Base-by-base conservation (phyloP, 1,140 invertebrate genomes). In the Lordiphosa mommai region DNA sequence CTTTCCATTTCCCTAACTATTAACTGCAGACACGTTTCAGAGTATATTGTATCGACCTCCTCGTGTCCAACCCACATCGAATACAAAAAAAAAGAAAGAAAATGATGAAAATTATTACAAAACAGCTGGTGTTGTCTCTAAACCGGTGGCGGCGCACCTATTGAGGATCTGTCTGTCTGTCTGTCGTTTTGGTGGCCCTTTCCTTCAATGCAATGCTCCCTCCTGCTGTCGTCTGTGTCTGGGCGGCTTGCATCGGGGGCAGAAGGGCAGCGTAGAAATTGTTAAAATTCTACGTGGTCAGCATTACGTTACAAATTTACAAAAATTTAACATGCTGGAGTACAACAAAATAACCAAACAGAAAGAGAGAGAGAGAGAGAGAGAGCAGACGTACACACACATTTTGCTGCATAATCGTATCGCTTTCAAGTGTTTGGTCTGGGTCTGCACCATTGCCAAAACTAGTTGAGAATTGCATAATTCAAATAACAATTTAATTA, bases 251-350 rank as follows among this genome's bases (percentile, higher is more conserved):
- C 14, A 43, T 47, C 41, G n/a, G 9, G 9, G 20, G 38, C 7
- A 43, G 29, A 61, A 47, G 34, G 40, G 49, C 23, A 68, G 52
- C 72, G 58, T 63, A 63, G 74, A 80, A 80, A 79, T 69, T 73
- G 74, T 82, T 80, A 53, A 79, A 82, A 84, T 84, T 84, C 77
- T 84, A 84, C 77, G 41, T 84, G 77, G 77, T 84, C 77, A 84
- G 77, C 77, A 84, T 84, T 84, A 84, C 77, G 46, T 40, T 84
- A 77, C 77, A 84, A 84, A 84, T 84, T 84, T 84, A 84, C 68
- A 77, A 56, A 69, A 72, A 74, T 71, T 80, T 74, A 67, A 80
- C 76, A 80, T 82, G 74, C 65, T 66, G 64, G 14, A 58, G 47
- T 82, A 55, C 50, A 69, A n/a, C n/a, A n/a, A n/a, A n/a, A n/a